Evolutionary conservation across 2,113 vertebrate genomes (phyloP), one percentile per base, ranked within the genome.

Genomic region (Poicephalus gulielmi): DNA sequence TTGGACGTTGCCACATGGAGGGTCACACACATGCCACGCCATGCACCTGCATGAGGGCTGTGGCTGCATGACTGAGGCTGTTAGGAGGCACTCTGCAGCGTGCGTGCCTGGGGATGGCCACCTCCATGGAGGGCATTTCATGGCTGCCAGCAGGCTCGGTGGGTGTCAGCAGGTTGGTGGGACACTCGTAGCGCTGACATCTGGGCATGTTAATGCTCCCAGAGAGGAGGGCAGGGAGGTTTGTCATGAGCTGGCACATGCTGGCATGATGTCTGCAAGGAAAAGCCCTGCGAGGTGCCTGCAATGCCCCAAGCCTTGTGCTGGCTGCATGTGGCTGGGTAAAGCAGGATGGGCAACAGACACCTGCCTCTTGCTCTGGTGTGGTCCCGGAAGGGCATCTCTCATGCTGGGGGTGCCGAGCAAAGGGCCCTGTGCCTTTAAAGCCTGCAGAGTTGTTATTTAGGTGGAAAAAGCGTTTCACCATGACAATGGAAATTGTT

Each of bases 381-480:
- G 46, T 20, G 49, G n/a, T 20, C 46, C n/a, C 0, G 0, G 24
- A 22, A 39, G 22, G n/a, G 17, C 13, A 55, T 12, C 28, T 46
- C 13, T 80, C 2, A 0, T 31, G 53, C 5, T 0, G 0, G 47
- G 19, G 15, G 23, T 30, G 3, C n/a, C 70, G 28, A 46, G 44
- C 33, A 39, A 67, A 79, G 66, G 44, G 62, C 10, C 20, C 62
- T 92, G 53, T 9, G 7, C 68, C 90, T 97, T 96, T 96, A 95
- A 94, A 74, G 67, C 60, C 68, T 10, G n/a, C 30, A 68, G 87
- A 69, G 52, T 70, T 67, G 55, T 50, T 75, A 85, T 96, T 96
- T 94, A 88, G 68, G 66, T 97, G 97, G 96, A 98, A 97, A 97
- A 94, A 87, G 25, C 53, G 81, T 77, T 92, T 94, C 82, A 83